These are phyloP conservation scores for Mustela nigripes DNA, from an alignment of 2,113 vertebrate species.

Conservation along the genomic window DNA sequence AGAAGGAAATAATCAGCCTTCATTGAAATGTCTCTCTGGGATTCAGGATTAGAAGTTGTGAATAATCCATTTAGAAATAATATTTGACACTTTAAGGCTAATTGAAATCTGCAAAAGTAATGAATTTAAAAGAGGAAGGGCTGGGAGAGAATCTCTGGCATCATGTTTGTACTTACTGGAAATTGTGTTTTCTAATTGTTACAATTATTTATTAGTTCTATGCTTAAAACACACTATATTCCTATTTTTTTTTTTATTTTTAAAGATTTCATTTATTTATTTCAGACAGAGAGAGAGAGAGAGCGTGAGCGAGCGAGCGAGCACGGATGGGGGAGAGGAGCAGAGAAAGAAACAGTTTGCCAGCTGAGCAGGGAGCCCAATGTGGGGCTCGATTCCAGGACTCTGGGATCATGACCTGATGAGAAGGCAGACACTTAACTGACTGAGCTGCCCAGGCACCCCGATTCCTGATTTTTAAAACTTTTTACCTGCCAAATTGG, in stretches of 20 bases:
- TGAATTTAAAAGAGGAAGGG: not conserved
- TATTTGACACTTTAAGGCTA: not conserved
- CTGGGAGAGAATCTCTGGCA: not conserved
- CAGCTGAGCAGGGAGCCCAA: no score
- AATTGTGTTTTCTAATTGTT: not conserved
- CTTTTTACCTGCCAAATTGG: not conserved
- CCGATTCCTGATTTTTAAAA: not conserved
- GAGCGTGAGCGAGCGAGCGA: no score
- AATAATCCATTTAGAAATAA: not conserved
- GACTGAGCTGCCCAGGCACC: no score
- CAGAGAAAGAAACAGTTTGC: no score
- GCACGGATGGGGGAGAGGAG: no score
- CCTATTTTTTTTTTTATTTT: no score
- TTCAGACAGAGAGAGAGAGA: no score
- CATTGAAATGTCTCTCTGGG: not conserved
- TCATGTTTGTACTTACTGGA: not conserved
- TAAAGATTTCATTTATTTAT: no score
- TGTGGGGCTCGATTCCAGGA: no score
- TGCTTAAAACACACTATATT: not conserved
- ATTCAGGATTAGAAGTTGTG: not conserved
- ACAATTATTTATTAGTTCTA: not conserved
- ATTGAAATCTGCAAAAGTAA: not conserved
- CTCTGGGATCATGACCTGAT: no score
- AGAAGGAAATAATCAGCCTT: not conserved
- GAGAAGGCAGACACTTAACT: no score